Base-by-base conservation (phyloP, 2,888 invertebrate genomes). In the Cephus nigrinus region DNA sequence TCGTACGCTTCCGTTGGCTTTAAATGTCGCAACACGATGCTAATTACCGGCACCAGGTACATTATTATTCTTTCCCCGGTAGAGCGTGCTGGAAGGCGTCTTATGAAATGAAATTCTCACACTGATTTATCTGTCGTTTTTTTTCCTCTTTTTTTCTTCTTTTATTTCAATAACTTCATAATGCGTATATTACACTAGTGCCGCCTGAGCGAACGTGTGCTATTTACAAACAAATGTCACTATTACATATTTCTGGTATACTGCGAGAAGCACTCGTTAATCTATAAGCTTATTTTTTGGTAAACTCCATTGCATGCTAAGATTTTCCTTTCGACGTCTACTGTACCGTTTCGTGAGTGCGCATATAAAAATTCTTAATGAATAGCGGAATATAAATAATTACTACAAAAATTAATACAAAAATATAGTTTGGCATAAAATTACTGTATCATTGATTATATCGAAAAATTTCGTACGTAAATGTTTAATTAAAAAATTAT, bases 61-160 rank as follows among this genome's bases (percentile, higher is more conserved):
- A 81, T 87, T 86, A 86, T 86, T 88, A 86, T 88, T 87, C 85
- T 80, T 82, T 84, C 82, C 78, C 76, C 79, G 78, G 75, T 15
- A 73, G 72, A 77, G 69, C 77, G 55, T 55, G 55, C 55, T 55
- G 23, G 23, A 55, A 55, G 55, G 55, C 80, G 71, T 76, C 71
- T 71, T 33, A 86, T 85, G 89, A 91, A 91, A 91, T 90, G 79
- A 89, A 55, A 87, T 90, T 91, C 90, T 89, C 91, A 91, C 90
- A 90, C 87, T 82, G 15, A 15, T 34, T 77, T 35, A 35, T 36
- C 69, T 34, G 68, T 32, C 40, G 32, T 77, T 71, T 69, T 30
- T 32, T 74, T 33, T 74, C 23, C 11, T 5, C 23, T 11, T 11
- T 68, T 68, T 76, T 76, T 33, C 34, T 71, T 76, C 11, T 11